Evolutionary conservation across 1,140 invertebrate species (phyloP), one percentile per base, ranked within the genome.

Genomic region (Achroia grisella): DNA sequence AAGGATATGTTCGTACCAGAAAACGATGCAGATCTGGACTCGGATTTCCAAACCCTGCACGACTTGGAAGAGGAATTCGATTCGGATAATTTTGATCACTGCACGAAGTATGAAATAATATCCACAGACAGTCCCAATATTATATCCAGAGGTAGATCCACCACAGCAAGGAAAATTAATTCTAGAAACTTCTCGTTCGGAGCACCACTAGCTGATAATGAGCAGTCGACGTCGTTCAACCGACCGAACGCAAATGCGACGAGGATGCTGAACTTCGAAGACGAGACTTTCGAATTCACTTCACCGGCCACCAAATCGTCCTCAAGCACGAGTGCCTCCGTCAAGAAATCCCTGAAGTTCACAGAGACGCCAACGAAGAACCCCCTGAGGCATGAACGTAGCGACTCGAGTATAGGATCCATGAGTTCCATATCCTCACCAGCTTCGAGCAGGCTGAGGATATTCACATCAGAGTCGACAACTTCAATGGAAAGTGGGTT

Each of bases 51-150:
- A 3, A 68, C 71, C 0, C 59, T 87, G 15, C 86, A 86, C 17
- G 82, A 87, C 40, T 44, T 87, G 10, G 86, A 87, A 44, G 70
- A 74, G 35, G 83, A 83, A 48, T 82, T 86, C 10, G 79, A 81
- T 1, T 56, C 58, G 0, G 67, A 78, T 8, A 75, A 72, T 17
- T 78, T 77, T 13, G 72, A 78, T 8, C 62, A 74, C n/a, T 79
- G 81, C 37, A 76, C 74, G 0, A 86, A 86, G 58, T 87, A 86
- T 27, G 86, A 87, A 47, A 85, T 87, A 1, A 84, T 87, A 15
- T 85, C 82, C 1, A 87, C 86, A 0, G 86, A 87, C 34, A 86
- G 82, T 37, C 86, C 86, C 0, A 60, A 86, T 33, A 85, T 87
- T 2, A 82, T 79, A 42, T 82, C 76, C 0, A 63, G 67, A 34